Conservation (phyloP, 1,140 invertebrate species). For the Caenorhabditis elegans region WBcel235 BX284605.5:14570001-14570500, state of each 20-base stretch:
- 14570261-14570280: no score
- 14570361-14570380: not conserved
- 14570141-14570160: not conserved
- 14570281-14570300: no score
- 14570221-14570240: no score
- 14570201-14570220: no score
- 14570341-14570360: not conserved
- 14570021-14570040: not conserved
- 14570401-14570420: slow-evolving; percentile 9
- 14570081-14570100: not conserved
- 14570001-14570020: not conserved
- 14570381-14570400: not conserved
- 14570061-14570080: not conserved
- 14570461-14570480: not conserved
- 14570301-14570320: no score
- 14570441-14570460: slow-evolving; percentile 26
- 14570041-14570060: not conserved
- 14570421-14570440: no score
- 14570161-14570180: not conserved
- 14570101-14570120: not conserved
- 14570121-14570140: slow-evolving; percentile 24
- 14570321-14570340: no score
- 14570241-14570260: no score
- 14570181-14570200: not conserved
- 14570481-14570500: not conserved